Evolutionary conservation across 2,113 vertebrate genomes (phyloP).

Genomic region (Halichoeres trimaculatus): DNA sequence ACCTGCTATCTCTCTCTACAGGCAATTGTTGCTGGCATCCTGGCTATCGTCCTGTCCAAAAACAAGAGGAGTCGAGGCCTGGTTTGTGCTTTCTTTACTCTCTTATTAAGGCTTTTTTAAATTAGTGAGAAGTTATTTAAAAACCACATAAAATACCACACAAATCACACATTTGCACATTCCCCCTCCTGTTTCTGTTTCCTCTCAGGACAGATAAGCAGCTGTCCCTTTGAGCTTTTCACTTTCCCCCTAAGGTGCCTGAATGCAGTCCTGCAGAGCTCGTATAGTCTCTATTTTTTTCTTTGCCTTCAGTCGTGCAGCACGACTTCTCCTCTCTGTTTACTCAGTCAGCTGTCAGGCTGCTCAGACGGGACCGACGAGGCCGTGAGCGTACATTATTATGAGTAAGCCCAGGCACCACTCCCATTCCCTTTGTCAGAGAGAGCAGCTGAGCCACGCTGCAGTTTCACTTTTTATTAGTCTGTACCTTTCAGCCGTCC

Average conservation of each 20-base stretch:
- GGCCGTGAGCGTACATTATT: constrained; percentile 28
- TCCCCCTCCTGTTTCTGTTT: not conserved
- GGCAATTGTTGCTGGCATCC: constrained; percentile 83
- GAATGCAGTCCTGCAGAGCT: constrained; percentile 4
- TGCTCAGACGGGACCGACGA: constrained; percentile 49
- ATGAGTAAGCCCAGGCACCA: constrained; percentile 38
- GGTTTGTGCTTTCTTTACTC: constrained; percentile 74
- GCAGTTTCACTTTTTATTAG: not conserved
- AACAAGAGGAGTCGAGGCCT: constrained; percentile 78
- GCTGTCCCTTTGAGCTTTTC: not conserved
- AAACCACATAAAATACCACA: too few species aligned
- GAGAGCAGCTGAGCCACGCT: not conserved
- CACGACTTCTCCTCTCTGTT: constrained; percentile 26
- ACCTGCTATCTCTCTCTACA: constrained; percentile 50
- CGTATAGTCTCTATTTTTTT: not conserved
- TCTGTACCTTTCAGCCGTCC: constrained; percentile 9
- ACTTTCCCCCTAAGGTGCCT: constrained; percentile 8
- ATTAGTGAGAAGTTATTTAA: too few species aligned
- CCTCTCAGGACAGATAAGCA: not conserved
- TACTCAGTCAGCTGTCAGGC: constrained; percentile 51
- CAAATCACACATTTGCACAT: too few species aligned
- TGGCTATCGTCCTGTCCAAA: constrained; percentile 86
- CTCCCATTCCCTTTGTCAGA: constrained; percentile 52
- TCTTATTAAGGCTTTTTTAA: not conserved
- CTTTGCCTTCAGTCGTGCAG: not conserved